Base-by-base conservation (phyloP, 2,113 vertebrate species). In the Macrotis lagotis region DNA sequence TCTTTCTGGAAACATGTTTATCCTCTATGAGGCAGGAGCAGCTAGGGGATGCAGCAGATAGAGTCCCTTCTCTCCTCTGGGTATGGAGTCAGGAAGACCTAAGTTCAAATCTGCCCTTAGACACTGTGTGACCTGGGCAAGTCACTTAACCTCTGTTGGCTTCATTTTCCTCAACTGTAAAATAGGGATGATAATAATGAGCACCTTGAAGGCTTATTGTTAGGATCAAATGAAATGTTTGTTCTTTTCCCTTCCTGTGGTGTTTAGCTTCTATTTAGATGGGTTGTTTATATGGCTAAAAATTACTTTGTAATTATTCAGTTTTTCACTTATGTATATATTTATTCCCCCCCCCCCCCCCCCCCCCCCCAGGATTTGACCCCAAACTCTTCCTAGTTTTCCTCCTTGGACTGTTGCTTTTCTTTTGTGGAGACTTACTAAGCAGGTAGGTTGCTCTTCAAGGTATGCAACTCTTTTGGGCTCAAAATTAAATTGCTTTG, bases 341-440 rank as follows among this genome's bases (percentile, higher is more conserved):
- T 48, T 96, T 37, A 0, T 96, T 96, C 48, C 16, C 66, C 66
- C n/a, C n/a, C 98, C 66, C n/a, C n/a, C 98, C 66, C n/a, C n/a
- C n/a, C n/a, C n/a, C n/a, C n/a, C n/a, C 66, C n/a, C n/a, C 98
- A 99, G 99, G 98, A 92, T 99, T 99, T 98, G 99, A 99, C 93
- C 98, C 99, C 25, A 99, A 98, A 95, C 98, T 99, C 90, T 99
- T 99, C 97, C 24, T 99, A 51, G 97, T 99, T 91, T 99, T 99
- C 96, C 97, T 99, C n/a, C 96, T 99, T 97, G 99, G 99, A 95
- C 95, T 99, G 25, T 48, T 98, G 90, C 95, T 99, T 92, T 99
- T 99, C 94, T 97, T 99, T 97, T 99, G 99, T 96, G 99, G 99
- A 91, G 99, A 99, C 55, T 92, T 98, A 4, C 98, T 99, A 92